These are phyloP conservation scores for Eubasilissa regina DNA, from an alignment of 1,140 invertebrate species.

Conservation along the genomic window DNA sequence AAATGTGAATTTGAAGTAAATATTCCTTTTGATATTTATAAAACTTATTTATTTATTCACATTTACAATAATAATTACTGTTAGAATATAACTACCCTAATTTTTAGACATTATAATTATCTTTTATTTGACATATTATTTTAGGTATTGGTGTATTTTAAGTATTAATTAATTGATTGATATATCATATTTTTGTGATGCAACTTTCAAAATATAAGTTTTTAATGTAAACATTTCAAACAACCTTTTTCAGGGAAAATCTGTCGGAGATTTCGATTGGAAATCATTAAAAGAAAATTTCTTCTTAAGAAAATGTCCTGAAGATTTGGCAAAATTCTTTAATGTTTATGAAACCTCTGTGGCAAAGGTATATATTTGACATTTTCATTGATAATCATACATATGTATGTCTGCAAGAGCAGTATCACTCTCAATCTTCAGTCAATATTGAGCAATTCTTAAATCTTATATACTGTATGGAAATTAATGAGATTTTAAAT, in stretches of 20 bases:
- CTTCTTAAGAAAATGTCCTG: conserved; percentile 42
- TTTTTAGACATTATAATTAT: too few species aligned
- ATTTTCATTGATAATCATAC: background rate
- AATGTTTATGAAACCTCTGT: conserved; percentile 55
- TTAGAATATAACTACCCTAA: too few species aligned
- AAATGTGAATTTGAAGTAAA: conserved; percentile 55
- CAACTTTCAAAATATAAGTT: too few species aligned
- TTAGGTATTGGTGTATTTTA: too few species aligned
- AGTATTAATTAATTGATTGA: too few species aligned
- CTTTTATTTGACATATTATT: too few species aligned
- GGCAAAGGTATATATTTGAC: conserved; percentile 41
- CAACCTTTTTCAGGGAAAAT: conserved; percentile 51
- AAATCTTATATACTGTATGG: too few species aligned
- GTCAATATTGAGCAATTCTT: too few species aligned
- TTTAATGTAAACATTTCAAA: too few species aligned
- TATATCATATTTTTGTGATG: too few species aligned
- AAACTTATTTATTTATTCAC: conserved; percentile 1
- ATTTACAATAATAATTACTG: background rate
- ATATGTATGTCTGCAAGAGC: too few species aligned
- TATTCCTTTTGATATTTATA: conserved; percentile 12
- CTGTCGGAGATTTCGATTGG: conserved; percentile 50
- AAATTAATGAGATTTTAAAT: conserved; percentile 14
- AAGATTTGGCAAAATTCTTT: conserved; percentile 47
- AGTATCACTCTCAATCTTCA: too few species aligned
- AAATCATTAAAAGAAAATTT: conserved; percentile 39